Conservation (phyloP, 2,797 vertebrate genomes). For the Pogoniulus pusillus region DNA sequence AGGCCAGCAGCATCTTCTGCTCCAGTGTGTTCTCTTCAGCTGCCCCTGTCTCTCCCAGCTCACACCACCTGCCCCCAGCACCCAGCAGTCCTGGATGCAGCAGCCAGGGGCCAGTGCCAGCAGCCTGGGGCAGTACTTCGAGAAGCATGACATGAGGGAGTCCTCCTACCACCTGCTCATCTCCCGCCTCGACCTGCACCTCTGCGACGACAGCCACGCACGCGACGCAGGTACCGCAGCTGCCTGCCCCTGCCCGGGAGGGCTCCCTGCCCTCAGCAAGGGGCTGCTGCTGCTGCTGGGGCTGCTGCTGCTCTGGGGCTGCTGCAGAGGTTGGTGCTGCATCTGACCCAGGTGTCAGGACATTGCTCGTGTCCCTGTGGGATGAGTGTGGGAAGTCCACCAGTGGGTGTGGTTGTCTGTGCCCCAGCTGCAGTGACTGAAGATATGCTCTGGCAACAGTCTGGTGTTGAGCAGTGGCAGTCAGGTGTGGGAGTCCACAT, state of each 20-base stretch:
- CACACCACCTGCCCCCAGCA: conserved; percentile 85
- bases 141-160: conserved; percentile 93
- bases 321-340: no score
- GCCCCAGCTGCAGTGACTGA: neutral
- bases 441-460: neutral
- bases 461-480: neutral
- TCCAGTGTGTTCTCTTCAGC: neutral
- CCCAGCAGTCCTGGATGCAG: conserved; percentile 87
- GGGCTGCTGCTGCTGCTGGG: no score
- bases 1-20: fast-evolving
- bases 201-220: conserved; percentile 92
- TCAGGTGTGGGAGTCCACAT: neutral
- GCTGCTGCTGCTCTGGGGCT: no score
- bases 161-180: conserved; percentile 97
- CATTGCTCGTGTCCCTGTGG: neutral
- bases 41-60: conserved; percentile 73
- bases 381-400: neutral
- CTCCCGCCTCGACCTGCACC: conserved; percentile 93
- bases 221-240: conserved; percentile 80
- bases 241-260: no score
- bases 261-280: no score
- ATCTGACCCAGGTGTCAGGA: neutral
- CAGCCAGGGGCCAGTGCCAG: conserved; percentile 75
- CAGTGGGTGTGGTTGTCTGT: neutral
- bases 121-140: conserved; percentile 90